Percentiles rank a stretch among this genome's conserved stretches.
phyloP scores from a whole-genome alignment of 2,113 vertebrate species.

The Trogon melanurus region DNA sequence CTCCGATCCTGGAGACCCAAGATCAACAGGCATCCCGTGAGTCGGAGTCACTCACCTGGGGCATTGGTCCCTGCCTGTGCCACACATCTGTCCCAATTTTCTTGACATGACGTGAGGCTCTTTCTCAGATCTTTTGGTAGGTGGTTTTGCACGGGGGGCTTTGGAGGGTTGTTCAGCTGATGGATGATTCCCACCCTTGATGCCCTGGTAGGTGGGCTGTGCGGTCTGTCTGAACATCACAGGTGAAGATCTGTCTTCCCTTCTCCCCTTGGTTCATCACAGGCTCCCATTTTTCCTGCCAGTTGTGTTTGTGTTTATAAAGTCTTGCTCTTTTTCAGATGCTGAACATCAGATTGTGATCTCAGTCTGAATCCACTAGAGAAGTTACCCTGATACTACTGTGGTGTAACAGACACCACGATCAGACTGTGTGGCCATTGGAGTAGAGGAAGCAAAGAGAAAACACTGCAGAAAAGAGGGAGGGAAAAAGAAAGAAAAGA shows the following conservation, averaged over 20 bases:
- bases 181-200: background rate
- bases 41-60: accelerated
- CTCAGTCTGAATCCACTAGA: background rate
- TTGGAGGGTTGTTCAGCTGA: background rate
- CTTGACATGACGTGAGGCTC: background rate
- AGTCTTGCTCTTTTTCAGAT: background rate
- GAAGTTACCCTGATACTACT: background rate
- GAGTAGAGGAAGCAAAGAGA: background rate
- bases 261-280: background rate
- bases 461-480: background rate
- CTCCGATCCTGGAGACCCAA: background rate
- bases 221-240: background rate
- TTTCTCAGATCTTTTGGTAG: background rate
- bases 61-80: background rate
- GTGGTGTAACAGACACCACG: background rate
- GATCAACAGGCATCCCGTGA: accelerated
- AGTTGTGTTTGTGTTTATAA: background rate
- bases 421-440: background rate
- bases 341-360: background rate
- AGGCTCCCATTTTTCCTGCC: background rate
- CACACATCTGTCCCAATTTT: background rate
- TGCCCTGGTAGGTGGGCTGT: background rate
- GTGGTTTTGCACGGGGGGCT: background rate
- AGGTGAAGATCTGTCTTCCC: background rate
- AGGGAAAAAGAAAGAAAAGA: background rate